Conservation (phyloP, 2,888 invertebrate genomes). For the Dascillus cervinus region DNA sequence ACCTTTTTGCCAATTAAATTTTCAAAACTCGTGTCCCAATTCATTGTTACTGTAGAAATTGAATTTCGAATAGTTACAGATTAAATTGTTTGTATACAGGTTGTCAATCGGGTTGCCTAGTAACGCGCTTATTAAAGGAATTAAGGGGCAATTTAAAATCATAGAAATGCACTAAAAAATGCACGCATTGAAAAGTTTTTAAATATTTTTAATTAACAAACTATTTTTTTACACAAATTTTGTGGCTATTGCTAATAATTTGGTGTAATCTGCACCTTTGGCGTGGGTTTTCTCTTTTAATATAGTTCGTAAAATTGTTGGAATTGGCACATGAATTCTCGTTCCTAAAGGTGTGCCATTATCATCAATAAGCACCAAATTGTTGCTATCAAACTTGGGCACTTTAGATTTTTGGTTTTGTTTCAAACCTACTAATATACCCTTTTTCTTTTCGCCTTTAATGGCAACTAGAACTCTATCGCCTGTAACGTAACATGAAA, state of each 20-base stretch:
- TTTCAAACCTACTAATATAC: constrained; percentile 81
- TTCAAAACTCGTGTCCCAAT: constrained; percentile 32
- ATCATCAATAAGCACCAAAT: constrained; percentile 92
- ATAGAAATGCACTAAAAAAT: no score
- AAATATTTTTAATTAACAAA: no score
- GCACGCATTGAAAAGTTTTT: no score
- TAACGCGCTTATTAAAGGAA: no score
- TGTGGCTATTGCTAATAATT: constrained; percentile 82
- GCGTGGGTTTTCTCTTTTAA: constrained; percentile 71
- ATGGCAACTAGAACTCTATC: constrained; percentile 90
- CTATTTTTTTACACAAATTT: constrained; percentile 63
- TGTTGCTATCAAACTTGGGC: constrained; percentile 92
- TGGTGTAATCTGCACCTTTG: constrained; percentile 87
- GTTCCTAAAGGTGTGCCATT: constrained; percentile 92
- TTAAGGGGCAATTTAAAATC: no score
- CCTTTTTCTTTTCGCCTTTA: constrained; percentile 92
- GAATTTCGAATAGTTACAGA: no score
- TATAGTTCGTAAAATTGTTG: constrained; percentile 77
- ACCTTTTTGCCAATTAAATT: constrained; percentile 28
- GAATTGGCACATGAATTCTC: constrained; percentile 91
- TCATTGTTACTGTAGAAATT: constrained; percentile 27
- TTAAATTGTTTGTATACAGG: no score
- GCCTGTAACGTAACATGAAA: constrained; percentile 43
- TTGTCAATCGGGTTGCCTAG: no score
- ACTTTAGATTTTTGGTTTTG: constrained; percentile 72